Base-by-base conservation (phyloP, 2,113 vertebrate genomes). In the Dolichotis patagonum region DNA sequence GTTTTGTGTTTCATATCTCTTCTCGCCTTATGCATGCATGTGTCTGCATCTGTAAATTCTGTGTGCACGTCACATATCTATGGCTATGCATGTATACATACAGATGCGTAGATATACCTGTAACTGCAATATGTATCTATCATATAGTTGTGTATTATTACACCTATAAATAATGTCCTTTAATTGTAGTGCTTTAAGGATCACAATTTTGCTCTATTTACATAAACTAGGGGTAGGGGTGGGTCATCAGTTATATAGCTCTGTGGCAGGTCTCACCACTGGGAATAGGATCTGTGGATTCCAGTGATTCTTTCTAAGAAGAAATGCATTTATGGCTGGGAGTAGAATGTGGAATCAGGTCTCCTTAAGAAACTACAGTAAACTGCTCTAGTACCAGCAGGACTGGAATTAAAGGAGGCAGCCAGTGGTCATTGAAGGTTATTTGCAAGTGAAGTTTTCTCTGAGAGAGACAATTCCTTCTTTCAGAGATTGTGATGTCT, bases 401-500 rank as follows among this genome's bases (percentile, higher is more conserved):
- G 19, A 60, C 20, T 38, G 35, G 12, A 85, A n/a, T 81, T n/a
- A 38, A 71, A 63, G 78, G 26, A 17, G 24, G 1, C 7, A 94
- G 22, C 49, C 63, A 77, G 41, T 28, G 30, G 67, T 9, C 19
- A 46, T 75, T 46, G 41, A 43, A 71, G 20, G n/a, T 75, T 62
- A 85, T n/a, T 73, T 80, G 26, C 26, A 95, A 92, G 80, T 46
- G 60, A 88, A 71, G 24, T 22, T 90, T 91, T 92, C 54, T 87
- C n/a, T 83, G 24, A 67, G 28, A n/a, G 46, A 75, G 77, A 32
- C 58, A 63, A 30, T 71, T 71, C 28, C 28, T 85, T 88, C 28
- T 89, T 96, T 91, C 58, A n/a, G 88, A 93, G 93, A 87, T 84
- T 96, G 71, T 85, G 71, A 73, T 71, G 32, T 90, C 46, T 94